Evolutionary conservation across 2,113 vertebrate genomes (phyloP).

Genomic region (Hippocampus mohnikei): DNA sequence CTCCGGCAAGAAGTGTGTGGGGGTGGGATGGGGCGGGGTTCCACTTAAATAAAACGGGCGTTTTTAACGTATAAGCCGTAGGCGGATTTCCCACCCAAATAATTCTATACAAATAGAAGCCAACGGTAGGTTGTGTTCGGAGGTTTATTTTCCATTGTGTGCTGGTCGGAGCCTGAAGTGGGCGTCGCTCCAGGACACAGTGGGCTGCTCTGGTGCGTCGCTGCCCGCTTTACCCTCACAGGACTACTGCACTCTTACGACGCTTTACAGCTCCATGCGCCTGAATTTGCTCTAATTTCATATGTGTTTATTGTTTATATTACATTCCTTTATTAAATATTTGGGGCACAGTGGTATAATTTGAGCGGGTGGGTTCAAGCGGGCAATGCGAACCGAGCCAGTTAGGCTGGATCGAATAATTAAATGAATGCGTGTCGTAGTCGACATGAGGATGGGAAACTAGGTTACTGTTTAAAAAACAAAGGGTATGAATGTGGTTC

Average conservation of each 20-base stretch:
- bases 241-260: slow-evolving; percentile 51
- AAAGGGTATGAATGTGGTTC: slow-evolving; percentile 12
- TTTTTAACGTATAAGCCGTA: slow-evolving; percentile 26
- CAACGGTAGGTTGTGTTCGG: slow-evolving; percentile 20
- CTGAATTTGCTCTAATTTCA: neutral
- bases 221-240: slow-evolving; percentile 63
- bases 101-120: slow-evolving; percentile 4
- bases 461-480: neutral
- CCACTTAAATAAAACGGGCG: slow-evolving; percentile 52
- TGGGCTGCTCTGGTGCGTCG: slow-evolving; percentile 54
- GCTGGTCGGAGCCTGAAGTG: slow-evolving; percentile 68
- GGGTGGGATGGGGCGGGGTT: slow-evolving; percentile 22
- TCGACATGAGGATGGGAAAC: neutral
- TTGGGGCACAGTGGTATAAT: neutral
- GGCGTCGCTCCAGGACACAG: slow-evolving; percentile 74
- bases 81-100: neutral
- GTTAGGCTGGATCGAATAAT: slow-evolving; percentile 15
- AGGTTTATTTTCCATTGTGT: slow-evolving; percentile 64
- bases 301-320: neutral
- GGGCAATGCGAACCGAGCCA: slow-evolving; percentile 43
- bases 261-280: slow-evolving; percentile 24
- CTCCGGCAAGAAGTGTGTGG: slow-evolving; percentile 40
- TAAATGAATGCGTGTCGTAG: slow-evolving; percentile 24
- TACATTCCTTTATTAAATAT: neutral
- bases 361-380: slow-evolving; percentile 52